Evolutionary conservation across 2,797 vertebrate species (phyloP).

Genomic region (Choloepus didactylus): DNA sequence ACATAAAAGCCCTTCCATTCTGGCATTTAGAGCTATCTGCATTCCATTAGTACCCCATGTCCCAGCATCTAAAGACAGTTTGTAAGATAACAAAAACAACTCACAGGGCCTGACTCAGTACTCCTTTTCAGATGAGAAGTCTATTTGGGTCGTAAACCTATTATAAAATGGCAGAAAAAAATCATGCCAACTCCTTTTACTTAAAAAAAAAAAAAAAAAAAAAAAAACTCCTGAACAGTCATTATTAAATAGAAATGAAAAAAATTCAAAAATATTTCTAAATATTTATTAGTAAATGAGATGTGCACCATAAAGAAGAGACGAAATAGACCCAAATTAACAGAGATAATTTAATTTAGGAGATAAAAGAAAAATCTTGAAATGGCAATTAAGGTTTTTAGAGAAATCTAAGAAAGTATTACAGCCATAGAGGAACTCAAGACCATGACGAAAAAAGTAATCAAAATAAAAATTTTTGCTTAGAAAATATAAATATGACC

Average conservation of each 20-base stretch:
- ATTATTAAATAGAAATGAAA: not conserved
- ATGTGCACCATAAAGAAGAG: too few species aligned
- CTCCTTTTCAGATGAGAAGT: not conserved
- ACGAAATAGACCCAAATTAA: not conserved
- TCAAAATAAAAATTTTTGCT: not conserved
- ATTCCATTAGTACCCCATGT: not conserved
- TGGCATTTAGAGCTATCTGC: not conserved
- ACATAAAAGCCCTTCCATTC: not conserved
- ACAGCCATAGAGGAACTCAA: not conserved
- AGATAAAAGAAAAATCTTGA: not conserved
- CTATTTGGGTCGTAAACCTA: not conserved
- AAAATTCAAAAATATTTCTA: not conserved
- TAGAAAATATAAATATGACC: not conserved
- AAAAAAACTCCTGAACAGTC: not conserved
- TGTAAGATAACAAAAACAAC: not conserved
- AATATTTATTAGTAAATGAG: too few species aligned
- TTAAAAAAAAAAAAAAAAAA: not conserved
- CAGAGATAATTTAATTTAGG: not conserved
- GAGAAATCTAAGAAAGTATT: not conserved
- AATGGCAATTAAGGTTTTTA: not conserved
- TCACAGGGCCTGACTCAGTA: not conserved
- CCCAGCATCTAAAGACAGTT: not conserved
- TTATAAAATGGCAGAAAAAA: not conserved
- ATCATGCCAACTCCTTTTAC: not conserved
- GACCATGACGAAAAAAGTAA: not conserved